Evolutionary conservation across 2,888 invertebrate species (phyloP), one percentile per base, ranked within the genome.

Genomic region (Acanthococcus lagerstroemiae): DNA sequence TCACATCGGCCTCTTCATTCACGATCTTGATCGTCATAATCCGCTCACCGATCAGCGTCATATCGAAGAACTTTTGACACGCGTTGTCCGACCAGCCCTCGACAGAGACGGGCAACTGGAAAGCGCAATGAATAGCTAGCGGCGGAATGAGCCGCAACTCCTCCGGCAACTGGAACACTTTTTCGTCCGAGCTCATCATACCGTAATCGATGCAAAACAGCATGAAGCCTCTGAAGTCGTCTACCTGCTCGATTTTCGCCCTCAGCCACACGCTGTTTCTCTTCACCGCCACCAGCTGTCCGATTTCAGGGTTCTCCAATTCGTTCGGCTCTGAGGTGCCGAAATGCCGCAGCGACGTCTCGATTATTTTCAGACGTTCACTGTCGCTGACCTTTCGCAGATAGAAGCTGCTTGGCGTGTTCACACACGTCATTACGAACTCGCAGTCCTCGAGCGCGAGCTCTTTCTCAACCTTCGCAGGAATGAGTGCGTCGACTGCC

Each of bases 161-260:
- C 12, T 12, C 22, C 2, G 57, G 44, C n/a, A 57, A 45, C 5
- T 57, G 22, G 57, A 44, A 57, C 17, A 57, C 30, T 2, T 44
- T 15, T 15, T 57, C 24, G 15, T 6, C 3, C 6, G 7, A 4
- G 5, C n/a, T 15, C 3, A 9, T 17, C 3, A 21, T 37, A 5
- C 57, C 57, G 24, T 57, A 44, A 45, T 57, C 57, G 15, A 57
- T 4, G 12, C 57, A 57, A 21, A 44, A 44, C 44, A 57, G 37
- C 1, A 9, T 4, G 15, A 17, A 44, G 7, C 15, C 12, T 21
- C 4, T 12, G 21, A 12, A 45, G 2, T 26, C 19, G 19, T 37
- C 21, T n/a, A 21, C 19, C 5, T 57, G 37, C 2, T 44, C 9
- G 5, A 45, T 22, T 22, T 22, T 25, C 4, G 24, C 57, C 17